Conservation (phyloP, 2,888 invertebrate species). For the Entomobrya multifasciata region DNA sequence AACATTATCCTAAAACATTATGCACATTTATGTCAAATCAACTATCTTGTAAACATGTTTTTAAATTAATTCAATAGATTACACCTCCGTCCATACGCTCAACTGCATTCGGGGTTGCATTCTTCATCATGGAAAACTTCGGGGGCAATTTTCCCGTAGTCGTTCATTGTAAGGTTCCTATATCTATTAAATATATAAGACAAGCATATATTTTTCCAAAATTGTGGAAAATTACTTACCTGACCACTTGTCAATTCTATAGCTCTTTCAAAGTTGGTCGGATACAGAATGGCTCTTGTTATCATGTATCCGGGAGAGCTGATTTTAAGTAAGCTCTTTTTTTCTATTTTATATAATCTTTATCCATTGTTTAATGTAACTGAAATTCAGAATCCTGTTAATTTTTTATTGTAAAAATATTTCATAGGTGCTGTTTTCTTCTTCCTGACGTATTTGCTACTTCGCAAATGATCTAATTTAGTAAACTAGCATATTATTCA, state of each 20-base stretch:
- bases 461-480: conserved; percentile 37
- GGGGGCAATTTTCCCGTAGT: conserved; percentile 94
- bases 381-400: too few species aligned
- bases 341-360: too few species aligned
- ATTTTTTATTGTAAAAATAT: not conserved
- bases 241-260: too few species aligned
- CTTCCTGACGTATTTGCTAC: conserved; percentile 61
- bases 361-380: too few species aligned
- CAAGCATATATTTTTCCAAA: too few species aligned
- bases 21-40: too few species aligned
- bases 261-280: conserved; percentile 90
- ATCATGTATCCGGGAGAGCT: conserved; percentile 95
- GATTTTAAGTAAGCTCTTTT: conserved; percentile 88
- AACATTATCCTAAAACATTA: not conserved
- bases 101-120: conserved; percentile 92
- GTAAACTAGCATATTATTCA: conserved; percentile 4
- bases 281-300: conserved; percentile 91
- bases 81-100: conserved; percentile 88
- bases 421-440: conserved; percentile 63
- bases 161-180: too few species aligned
- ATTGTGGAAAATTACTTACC: too few species aligned
- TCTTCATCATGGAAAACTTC: conserved; percentile 96
- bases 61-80: conserved; percentile 38
- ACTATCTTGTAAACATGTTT: not conserved
- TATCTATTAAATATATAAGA: too few species aligned